phyloP scores from a whole-genome alignment of 2,888 invertebrate genomes.

The Erebia aethiops region DNA sequence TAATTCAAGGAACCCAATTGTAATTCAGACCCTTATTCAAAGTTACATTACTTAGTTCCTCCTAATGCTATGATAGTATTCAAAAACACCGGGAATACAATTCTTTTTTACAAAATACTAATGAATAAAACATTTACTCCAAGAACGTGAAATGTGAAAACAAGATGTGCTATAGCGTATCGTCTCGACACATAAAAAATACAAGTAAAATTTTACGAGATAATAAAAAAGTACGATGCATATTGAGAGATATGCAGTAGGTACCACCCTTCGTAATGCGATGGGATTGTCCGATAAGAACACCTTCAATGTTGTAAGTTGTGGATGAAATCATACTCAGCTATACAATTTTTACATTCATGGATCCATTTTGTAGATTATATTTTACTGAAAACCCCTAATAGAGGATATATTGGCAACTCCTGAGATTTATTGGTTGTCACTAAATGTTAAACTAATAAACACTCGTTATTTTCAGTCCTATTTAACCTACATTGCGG shows the following conservation, averaged over 20 bases:
- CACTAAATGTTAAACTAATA: too few relatives aligned
- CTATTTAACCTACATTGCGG: too few relatives aligned
- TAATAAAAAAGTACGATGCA: slow-evolving; percentile 15
- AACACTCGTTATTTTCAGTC: too few relatives aligned
- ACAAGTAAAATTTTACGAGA: slow-evolving; percentile 10
- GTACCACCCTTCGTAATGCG: slow-evolving; percentile 6
- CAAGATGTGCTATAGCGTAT: slow-evolving; percentile 1
- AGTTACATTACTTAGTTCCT: too few relatives aligned
- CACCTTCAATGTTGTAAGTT: background rate
- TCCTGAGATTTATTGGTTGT: too few relatives aligned
- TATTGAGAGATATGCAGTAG: slow-evolving; percentile 12
- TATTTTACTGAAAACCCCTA: background rate
- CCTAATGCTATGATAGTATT: background rate
- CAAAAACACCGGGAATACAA: background rate
- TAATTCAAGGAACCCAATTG: too few relatives aligned
- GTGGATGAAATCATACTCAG: background rate
- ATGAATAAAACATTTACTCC: background rate
- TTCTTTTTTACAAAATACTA: background rate
- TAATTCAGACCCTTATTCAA: too few relatives aligned
- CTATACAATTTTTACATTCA: background rate
- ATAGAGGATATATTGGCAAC: background rate
- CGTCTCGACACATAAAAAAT: background rate
- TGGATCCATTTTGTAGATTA: background rate
- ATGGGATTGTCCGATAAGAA: slow-evolving; percentile 14
- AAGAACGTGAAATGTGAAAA: background rate